Conservation (phyloP, 1,140 invertebrate species). For the Anoplophora glabripennis region DNA sequence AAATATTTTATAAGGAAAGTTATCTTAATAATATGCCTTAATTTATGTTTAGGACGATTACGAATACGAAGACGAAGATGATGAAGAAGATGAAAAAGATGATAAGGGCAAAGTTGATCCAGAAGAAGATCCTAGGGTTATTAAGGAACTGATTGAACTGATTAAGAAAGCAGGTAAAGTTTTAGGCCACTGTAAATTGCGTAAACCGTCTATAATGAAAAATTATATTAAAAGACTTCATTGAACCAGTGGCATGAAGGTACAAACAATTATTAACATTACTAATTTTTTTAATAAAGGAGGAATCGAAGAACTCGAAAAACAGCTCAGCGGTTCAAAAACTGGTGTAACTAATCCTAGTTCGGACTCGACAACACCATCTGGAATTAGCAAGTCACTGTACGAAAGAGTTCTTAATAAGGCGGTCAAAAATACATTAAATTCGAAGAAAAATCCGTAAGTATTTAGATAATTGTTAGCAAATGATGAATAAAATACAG, state of each 20-base stretch:
- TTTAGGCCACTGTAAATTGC: neutral
- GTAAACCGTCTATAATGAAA: too few species aligned
- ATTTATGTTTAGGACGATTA: conserved; percentile 56
- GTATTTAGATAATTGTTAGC: neutral
- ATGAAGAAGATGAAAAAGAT: conserved; percentile 40
- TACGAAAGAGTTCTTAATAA: conserved; percentile 66
- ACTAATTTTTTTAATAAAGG: conserved; percentile 51
- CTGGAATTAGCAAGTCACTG: conserved; percentile 67
- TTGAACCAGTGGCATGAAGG: too few species aligned
- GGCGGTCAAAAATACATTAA: conserved; percentile 27
- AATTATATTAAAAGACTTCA: too few species aligned
- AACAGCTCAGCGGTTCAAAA: conserved; percentile 65
- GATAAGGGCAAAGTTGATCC: conserved; percentile 34
- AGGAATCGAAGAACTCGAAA: conserved; percentile 77
- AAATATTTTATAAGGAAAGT: neutral
- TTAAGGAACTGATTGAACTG: conserved; percentile 78
- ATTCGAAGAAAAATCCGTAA: conserved; percentile 17
- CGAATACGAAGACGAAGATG: conserved; percentile 59
- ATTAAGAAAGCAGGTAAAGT: conserved; percentile 72
- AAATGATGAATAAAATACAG: neutral
- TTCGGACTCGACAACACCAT: conserved; percentile 51
- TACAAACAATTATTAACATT: too few species aligned
- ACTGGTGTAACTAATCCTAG: conserved; percentile 42
- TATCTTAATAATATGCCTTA: neutral
- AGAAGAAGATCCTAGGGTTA: conserved; percentile 78